Percentiles rank a stretch among this genome's conserved stretches.
phyloP scores from a whole-genome alignment of 2,888 invertebrate genomes.

The Parnassius orleans region DNA sequence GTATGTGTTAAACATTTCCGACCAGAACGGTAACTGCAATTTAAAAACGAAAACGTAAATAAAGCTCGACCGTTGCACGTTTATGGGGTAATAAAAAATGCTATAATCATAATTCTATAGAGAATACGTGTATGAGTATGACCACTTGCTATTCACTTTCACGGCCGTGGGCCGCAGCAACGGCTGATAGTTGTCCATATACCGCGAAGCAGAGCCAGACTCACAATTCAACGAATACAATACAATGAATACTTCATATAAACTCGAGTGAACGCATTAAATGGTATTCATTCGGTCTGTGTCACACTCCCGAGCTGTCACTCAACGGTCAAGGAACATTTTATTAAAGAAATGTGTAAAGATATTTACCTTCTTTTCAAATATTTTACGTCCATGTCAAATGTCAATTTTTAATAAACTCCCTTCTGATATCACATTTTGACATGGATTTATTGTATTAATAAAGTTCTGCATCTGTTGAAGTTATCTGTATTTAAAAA shows the following conservation, averaged over 20 bases:
- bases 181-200: constrained; percentile 19
- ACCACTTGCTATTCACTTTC: constrained; percentile 27
- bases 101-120: constrained; percentile 28
- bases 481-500: background rate
- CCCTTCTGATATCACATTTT: constrained; percentile 41
- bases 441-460: constrained; percentile 31
- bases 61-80: constrained; percentile 18
- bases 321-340: constrained; percentile 73
- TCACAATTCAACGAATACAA: constrained; percentile 36
- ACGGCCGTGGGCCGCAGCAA: constrained; percentile 21
- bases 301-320: constrained; percentile 62
- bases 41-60: constrained; percentile 23
- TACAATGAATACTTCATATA: constrained; percentile 56
- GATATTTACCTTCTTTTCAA: constrained; percentile 46
- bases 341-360: constrained; percentile 51
- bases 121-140: constrained; percentile 27
- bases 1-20: constrained; percentile 8
- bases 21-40: constrained; percentile 13
- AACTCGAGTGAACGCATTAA: constrained; percentile 49
- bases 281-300: constrained; percentile 52
- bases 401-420: constrained; percentile 26
- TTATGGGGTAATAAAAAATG: constrained; percentile 28
- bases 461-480: background rate
- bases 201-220: constrained; percentile 15
- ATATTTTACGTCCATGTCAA: constrained; percentile 46